Percentiles rank a stretch among this genome's conserved stretches.
phyloP scores from a whole-genome alignment of 2,113 vertebrate species.

The Synodontis membranacea region DNA sequence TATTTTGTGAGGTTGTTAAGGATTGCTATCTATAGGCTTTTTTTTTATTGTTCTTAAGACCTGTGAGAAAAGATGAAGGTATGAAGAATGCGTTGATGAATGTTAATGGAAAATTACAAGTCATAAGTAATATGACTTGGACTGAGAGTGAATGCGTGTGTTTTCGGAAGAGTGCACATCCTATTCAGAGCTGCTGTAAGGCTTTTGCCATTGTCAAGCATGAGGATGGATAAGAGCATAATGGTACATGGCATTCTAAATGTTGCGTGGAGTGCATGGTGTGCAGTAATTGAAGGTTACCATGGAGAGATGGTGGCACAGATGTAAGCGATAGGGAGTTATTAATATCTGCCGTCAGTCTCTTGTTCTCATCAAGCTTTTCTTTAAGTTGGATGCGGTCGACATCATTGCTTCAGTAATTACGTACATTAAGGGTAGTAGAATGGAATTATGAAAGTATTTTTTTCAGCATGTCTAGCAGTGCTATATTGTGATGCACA shows the following conservation, averaged over 20 bases:
- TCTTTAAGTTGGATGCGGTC: constrained; percentile 31
- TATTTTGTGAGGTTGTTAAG: not conserved
- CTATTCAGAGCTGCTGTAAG: not conserved
- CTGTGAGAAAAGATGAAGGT: not conserved
- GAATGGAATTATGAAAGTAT: constrained; percentile 14
- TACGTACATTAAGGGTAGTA: constrained; percentile 29
- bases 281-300: constrained; percentile 56
- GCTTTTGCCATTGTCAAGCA: not conserved
- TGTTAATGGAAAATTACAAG: not conserved
- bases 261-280: constrained; percentile 41
- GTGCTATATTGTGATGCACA: not conserved
- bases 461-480: constrained; percentile 9
- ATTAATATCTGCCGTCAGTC: constrained; percentile 58
- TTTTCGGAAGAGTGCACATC: not conserved
- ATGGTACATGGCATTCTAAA: constrained; percentile 57
- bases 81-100: not conserved
- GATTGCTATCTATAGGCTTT: not conserved
- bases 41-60: not conserved
- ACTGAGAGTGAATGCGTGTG: not conserved
- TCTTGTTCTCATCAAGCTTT: constrained; percentile 43
- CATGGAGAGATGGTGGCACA: constrained; percentile 50
- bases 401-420: constrained; percentile 20
- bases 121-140: not conserved
- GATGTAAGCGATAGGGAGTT: constrained; percentile 51
- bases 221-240: constrained; percentile 39